Evolutionary conservation across 2,797 vertebrate species (phyloP).

Genomic region (Sphenodon punctatus): DNA sequence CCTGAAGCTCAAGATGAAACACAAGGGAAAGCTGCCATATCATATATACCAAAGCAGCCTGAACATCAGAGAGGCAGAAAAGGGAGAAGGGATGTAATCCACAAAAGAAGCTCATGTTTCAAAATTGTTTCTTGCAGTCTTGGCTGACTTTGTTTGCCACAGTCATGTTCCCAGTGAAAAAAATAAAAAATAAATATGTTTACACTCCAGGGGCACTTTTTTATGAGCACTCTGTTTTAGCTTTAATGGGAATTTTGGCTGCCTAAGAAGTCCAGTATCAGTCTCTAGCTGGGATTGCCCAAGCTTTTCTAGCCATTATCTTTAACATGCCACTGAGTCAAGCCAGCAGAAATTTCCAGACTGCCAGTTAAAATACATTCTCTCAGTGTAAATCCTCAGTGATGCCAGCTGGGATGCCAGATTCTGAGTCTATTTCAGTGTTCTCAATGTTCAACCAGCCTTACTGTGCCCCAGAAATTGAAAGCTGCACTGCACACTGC

Average conservation of each 20-base stretch:
- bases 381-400: neutral
- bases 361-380: neutral
- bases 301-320: neutral
- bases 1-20: neutral
- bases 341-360: neutral
- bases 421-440: neutral
- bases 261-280: neutral
- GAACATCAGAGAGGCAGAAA: neutral
- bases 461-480: neutral
- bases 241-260: neutral
- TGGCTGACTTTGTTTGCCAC: neutral
- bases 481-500: neutral
- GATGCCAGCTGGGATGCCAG: fast-evolving
- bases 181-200: too few species aligned
- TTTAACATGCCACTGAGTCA: neutral
- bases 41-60: neutral
- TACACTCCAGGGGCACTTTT: neutral
- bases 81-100: neutral
- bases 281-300: fast-evolving
- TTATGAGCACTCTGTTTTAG: neutral
- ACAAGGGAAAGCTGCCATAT: fast-evolving
- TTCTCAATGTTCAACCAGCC: neutral
- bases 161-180: neutral
- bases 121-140: slow-evolving; percentile 14
- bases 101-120: slow-evolving; percentile 33